Evolutionary conservation across 2,888 invertebrate genomes (phyloP), one percentile per base, ranked within the genome.

Genomic region (Xylota sylvarum): DNA sequence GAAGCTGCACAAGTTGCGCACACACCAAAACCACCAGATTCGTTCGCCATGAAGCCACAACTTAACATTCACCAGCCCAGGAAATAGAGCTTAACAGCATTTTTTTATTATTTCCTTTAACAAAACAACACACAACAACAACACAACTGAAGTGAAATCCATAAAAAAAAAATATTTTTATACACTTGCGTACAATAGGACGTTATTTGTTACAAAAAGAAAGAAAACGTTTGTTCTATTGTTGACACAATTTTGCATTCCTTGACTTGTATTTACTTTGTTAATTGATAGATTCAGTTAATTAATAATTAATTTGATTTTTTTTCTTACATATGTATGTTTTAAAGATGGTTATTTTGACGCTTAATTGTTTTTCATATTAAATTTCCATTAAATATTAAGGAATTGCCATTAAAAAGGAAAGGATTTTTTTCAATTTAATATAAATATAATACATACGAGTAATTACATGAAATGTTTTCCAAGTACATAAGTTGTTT

Each of bases 1-100:
- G 97, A 97, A 90, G 97, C 98, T 0, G 96, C 97, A 0, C 97
- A 97, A 90, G 94, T 96, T 92, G 95, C 98, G 91, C 95, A 97
- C 92, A 94, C 97, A 93, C 96, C 96, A 69, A 95, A 96, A 90
- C 94, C 96, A 60, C 96, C 98, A 73, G 94, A 94, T 90, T 89
- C 94, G 70, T 93, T 95, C 89, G 93, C 94, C 79, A 92, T 93
- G 85, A 95, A 95, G 89, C 95, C 95, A 17, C 94, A 94, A 79
- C 93, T 94, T 55, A 93, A 96, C 88, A 98, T 98, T 90, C 97
- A 98, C 90, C 98, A 98, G 89, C 98, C 98, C 80, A 94, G 97
- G 91, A 98, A 98, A 94, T 97, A 95, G 89, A 90, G 23, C 67
- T 65, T 62, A 23, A 64, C 7, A 5, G 4, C 17, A 27, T 2